Conservation (phyloP, 2,113 vertebrate genomes). For the Scartelaos histophorus region DNA sequence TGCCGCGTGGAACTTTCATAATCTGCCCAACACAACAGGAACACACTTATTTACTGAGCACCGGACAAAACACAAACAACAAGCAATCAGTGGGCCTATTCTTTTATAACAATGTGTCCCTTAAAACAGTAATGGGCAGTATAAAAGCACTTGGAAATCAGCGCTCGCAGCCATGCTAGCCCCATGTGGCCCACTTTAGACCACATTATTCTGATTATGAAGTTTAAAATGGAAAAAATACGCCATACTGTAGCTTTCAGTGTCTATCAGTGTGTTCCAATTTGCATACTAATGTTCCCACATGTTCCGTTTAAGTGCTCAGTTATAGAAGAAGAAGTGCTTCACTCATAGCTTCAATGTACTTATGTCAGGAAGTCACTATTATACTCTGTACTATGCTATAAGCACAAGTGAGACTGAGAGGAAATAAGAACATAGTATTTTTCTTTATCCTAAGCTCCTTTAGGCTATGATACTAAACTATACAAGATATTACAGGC, state of each 20-base stretch:
- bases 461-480: too few relatives aligned
- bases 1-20: background rate
- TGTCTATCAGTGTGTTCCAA: background rate
- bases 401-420: too few relatives aligned
- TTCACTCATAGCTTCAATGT: background rate
- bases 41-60: background rate
- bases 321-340: background rate
- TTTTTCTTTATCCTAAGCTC: too few relatives aligned
- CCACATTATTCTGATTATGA: constrained; percentile 17
- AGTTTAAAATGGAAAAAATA: constrained; percentile 6
- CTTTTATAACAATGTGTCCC: constrained; percentile 25
- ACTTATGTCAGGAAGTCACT: background rate
- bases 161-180: background rate
- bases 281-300: background rate
- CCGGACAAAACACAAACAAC: constrained; percentile 13
- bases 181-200: background rate
- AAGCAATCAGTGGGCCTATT: constrained; percentile 17
- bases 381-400: background rate
- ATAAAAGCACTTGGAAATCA: constrained; percentile 17
- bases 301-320: background rate
- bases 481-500: too few relatives aligned
- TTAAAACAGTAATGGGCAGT: constrained; percentile 16
- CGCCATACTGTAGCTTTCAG: background rate
- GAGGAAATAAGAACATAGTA: too few relatives aligned
- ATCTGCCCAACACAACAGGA: background rate